Evolutionary conservation across 2,888 invertebrate genomes (phyloP).

Genomic region (Scaptomyza polygonia): DNA sequence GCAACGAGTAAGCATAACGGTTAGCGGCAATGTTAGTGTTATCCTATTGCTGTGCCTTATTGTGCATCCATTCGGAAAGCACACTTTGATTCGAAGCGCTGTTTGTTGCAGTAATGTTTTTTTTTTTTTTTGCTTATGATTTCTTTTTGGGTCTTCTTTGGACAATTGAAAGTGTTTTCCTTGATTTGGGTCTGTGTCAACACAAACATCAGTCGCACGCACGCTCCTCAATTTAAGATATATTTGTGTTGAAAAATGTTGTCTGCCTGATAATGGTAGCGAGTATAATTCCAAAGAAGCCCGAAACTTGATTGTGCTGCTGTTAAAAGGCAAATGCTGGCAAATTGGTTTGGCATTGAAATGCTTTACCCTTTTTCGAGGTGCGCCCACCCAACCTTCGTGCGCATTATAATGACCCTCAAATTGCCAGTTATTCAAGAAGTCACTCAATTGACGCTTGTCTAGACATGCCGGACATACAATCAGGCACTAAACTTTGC

Average conservation of each 20-base stretch:
- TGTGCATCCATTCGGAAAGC: slow-evolving; percentile 52
- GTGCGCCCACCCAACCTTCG: slow-evolving; percentile 21
- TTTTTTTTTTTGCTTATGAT: not conserved
- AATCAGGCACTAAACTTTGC: not conserved
- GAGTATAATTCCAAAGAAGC: slow-evolving; percentile 7
- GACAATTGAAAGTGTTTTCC: slow-evolving; percentile 27
- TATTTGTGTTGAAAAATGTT: not conserved
- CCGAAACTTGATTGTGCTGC: slow-evolving; percentile 12
- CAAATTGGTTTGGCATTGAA: slow-evolving; percentile 51
- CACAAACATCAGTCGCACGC: not conserved
- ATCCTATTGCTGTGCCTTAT: slow-evolving; percentile 6
- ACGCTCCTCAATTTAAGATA: not conserved
- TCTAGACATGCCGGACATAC: slow-evolving; percentile 34
- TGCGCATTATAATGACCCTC: slow-evolving; percentile 21
- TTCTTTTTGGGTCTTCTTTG: slow-evolving; percentile 25
- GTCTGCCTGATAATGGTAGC: not conserved
- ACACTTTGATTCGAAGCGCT: slow-evolving; percentile 33
- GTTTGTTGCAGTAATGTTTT: slow-evolving; percentile 8
- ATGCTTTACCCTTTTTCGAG: slow-evolving; percentile 23
- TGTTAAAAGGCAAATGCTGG: slow-evolving; percentile 21
- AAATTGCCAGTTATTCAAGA: not conserved
- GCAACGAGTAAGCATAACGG: slow-evolving; percentile 10
- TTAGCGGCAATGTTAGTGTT: not conserved
- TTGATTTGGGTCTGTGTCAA: slow-evolving; percentile 31
- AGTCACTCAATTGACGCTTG: slow-evolving; percentile 18